Percentiles rank a stretch among this genome's conserved stretches.
These are phyloP conservation scores for Pongo abelii DNA, from an alignment of 2,113 vertebrate genomes.

Conservation along the genomic window DNA sequence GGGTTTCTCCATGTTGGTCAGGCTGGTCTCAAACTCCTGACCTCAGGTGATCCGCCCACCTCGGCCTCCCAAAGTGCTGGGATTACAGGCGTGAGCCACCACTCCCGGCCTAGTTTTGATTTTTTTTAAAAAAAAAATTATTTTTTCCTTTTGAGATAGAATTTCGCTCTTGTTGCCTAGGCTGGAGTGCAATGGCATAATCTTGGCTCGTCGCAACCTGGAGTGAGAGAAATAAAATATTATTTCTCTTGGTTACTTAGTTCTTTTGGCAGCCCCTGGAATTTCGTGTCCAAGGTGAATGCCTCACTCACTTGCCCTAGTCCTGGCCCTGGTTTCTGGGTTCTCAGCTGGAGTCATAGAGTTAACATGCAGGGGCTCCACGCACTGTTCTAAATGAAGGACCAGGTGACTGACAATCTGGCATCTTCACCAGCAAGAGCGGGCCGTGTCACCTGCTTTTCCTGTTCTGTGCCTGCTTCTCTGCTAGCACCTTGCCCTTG, in stretches of 20 bases:
- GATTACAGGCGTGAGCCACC: too few species aligned
- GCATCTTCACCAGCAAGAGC: not conserved
- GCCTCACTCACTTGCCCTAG: accelerated
- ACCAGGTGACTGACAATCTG: not conserved
- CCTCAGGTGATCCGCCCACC: too few species aligned
- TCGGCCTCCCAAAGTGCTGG: too few species aligned
- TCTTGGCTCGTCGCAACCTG: too few species aligned
- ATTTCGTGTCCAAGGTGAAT: not conserved
- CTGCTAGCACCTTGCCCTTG: not conserved
- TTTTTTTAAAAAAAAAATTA: too few species aligned
- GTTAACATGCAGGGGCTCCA: not conserved
- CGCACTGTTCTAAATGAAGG: not conserved
- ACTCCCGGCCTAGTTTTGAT: too few species aligned
- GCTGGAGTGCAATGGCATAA: too few species aligned
- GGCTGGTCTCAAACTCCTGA: too few species aligned
- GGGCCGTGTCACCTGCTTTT: accelerated
- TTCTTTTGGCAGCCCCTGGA: not conserved
- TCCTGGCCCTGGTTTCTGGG: not conserved
- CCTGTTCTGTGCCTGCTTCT: not conserved
- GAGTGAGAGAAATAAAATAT: not conserved
- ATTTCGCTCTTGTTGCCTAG: too few species aligned
- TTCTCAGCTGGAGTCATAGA: not conserved
- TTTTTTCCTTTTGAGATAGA: too few species aligned
- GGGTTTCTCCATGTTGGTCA: too few species aligned
- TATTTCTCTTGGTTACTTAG: not conserved